Evolutionary conservation across 1,140 invertebrate genomes (phyloP).

Genomic region (Drosophila pachea): DNA sequence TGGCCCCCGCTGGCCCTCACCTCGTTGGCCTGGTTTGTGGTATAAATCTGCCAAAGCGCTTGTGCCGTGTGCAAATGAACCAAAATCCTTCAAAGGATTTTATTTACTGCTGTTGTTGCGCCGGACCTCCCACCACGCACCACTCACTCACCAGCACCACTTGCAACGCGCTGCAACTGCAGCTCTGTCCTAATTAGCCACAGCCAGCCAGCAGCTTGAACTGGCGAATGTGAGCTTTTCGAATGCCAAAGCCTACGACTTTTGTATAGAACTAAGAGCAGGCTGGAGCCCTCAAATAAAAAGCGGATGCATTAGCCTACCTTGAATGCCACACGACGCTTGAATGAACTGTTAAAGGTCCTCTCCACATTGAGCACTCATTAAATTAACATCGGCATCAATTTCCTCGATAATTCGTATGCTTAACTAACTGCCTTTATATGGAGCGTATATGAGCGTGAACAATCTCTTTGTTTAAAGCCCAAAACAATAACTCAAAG

Average conservation of each 20-base stretch:
- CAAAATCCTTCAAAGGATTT: slow-evolving; percentile 55
- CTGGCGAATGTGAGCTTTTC: slow-evolving; percentile 4
- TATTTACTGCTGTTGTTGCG: slow-evolving; percentile 6
- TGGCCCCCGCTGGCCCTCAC: neutral
- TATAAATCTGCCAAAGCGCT: slow-evolving; percentile 33
- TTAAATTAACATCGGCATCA: too few species aligned
- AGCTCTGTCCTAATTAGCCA: slow-evolving; percentile 31
- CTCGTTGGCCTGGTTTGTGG: slow-evolving; percentile 27
- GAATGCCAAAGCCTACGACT: neutral
- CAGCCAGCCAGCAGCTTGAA: slow-evolving; percentile 13
- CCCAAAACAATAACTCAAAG: slow-evolving; percentile 43
- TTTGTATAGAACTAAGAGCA: neutral
- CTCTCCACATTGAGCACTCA: too few species aligned
- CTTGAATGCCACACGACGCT: too few species aligned
- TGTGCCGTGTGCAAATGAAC: slow-evolving; percentile 50
- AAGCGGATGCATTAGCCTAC: too few species aligned
- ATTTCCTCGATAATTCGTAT: slow-evolving; percentile 4
- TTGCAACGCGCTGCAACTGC: slow-evolving; percentile 22
- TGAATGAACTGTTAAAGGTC: too few species aligned
- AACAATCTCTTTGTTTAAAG: slow-evolving; percentile 39
- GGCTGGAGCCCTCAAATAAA: too few species aligned
- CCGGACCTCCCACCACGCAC: neutral
- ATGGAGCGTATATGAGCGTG: slow-evolving; percentile 13
- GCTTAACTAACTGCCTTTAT: slow-evolving; percentile 13
- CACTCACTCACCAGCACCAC: slow-evolving; percentile 13